These are phyloP conservation scores for Casuarius casuarius DNA, from an alignment of 2,113 vertebrate species.

Conservation along the genomic window DNA sequence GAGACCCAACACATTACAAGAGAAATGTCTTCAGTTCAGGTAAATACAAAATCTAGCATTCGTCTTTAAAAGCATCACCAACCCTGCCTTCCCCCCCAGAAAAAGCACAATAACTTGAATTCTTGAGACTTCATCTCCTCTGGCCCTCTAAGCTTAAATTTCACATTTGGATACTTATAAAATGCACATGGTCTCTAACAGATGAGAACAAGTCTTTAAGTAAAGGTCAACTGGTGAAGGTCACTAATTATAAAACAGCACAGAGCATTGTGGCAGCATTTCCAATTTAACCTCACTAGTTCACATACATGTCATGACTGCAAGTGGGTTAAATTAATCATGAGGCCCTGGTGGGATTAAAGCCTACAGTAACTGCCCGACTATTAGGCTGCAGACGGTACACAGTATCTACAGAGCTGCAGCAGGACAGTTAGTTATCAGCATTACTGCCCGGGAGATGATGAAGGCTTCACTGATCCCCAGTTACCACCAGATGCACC, in stretches of 20 bases:
- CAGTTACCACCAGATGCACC: neutral
- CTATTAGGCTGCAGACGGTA: neutral
- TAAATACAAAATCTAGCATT: neutral
- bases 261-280: neutral
- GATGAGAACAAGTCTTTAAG: neutral
- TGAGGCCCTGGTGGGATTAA: neutral
- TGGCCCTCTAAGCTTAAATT: neutral
- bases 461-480: neutral
- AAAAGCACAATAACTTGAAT: neutral
- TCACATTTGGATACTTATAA: neutral
- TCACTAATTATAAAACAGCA: constrained; percentile 6
- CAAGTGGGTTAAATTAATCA: neutral
- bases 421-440: neutral
- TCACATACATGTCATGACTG: neutral
- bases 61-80: neutral
- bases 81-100: neutral
- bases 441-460: neutral
- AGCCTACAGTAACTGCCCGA: neutral
- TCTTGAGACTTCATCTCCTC: neutral
- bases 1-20: neutral
- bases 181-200: neutral
- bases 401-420: neutral
- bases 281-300: constrained; percentile 13
- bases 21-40: neutral
- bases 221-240: neutral